A percentile compares a stretch with the other conserved stretches of the same genome.
Evolutionary conservation across 2,113 vertebrate genomes (phyloP).

Genomic region (Athene noctua): DNA sequence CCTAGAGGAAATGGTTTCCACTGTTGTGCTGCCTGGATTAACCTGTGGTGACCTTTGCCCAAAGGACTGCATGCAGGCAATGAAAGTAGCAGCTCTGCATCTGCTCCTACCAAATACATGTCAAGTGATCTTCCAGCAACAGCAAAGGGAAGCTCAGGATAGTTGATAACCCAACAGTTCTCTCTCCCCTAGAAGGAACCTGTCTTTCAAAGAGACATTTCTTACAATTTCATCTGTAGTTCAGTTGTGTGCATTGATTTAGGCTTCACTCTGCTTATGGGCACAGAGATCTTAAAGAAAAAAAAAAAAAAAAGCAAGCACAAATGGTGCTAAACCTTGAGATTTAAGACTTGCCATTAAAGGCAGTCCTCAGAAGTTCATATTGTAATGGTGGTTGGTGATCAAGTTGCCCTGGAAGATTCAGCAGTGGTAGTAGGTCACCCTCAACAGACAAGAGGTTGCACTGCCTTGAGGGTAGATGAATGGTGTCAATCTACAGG

Average conservation of each 20-base stretch:
- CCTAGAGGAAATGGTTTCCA: not conserved
- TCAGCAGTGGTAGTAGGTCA: not conserved
- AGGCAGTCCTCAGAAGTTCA: not conserved
- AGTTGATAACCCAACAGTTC: not conserved
- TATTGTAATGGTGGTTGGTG: fast-evolving
- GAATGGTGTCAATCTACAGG: not conserved
- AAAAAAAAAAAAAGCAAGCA: not conserved
- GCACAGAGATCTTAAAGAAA: not conserved
- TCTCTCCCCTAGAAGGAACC: not conserved
- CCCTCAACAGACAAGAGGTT: not conserved
- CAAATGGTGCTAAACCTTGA: not conserved
- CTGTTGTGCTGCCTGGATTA: not conserved
- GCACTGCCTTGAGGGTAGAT: not conserved
- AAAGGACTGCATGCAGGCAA: not conserved
- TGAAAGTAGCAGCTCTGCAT: not conserved
- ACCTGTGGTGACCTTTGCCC: not conserved
- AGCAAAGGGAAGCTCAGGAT: not conserved
- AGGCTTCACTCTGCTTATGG: not conserved
- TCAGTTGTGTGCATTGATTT: not conserved
- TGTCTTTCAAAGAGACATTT: not conserved
- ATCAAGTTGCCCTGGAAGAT: not conserved
- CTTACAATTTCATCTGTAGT: not conserved
- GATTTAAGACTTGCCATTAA: not conserved
- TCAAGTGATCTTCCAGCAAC: not conserved
- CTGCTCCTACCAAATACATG: not conserved